These are phyloP conservation scores for Lasioglossum calceatum DNA, from an alignment of 2,888 invertebrate species.

Conservation along the genomic window DNA sequence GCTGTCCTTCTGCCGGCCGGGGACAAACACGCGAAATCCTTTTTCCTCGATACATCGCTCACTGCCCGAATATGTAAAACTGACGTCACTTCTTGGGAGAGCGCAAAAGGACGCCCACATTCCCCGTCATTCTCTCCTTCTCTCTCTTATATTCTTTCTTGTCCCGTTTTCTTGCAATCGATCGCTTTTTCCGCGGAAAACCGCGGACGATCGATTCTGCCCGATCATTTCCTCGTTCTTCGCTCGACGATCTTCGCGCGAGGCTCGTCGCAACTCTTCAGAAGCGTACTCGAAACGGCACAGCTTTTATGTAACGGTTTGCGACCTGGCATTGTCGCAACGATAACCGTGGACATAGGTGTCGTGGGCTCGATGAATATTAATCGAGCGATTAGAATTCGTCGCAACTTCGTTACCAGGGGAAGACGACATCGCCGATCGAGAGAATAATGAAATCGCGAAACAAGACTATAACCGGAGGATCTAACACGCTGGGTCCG, in stretches of 20 bases:
- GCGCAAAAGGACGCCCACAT: constrained; percentile 81
- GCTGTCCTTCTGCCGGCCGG: constrained; percentile 37
- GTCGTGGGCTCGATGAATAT: not conserved
- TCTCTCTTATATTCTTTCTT: constrained; percentile 11
- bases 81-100: constrained; percentile 80
- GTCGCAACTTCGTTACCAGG: not conserved
- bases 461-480: not conserved
- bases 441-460: not conserved
- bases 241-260: not conserved
- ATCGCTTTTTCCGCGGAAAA: constrained; percentile 30
- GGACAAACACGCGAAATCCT: constrained; percentile 67
- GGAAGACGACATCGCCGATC: not conserved
- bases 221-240: not conserved
- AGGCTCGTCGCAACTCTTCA: not conserved
- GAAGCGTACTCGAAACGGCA: not conserved
- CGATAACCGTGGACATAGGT: not conserved
- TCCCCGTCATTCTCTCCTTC: constrained; percentile 42
- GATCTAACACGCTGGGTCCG: not conserved
- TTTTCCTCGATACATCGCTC: constrained; percentile 78
- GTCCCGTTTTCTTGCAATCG: not conserved
- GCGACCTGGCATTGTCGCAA: constrained; percentile 10
- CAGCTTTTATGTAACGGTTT: constrained; percentile 8
- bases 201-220: not conserved
- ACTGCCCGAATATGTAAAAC: constrained; percentile 83
- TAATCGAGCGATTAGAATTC: not conserved